Evolutionary conservation across 2,888 invertebrate species (phyloP).

Genomic region (Octonoba sinensis): DNA sequence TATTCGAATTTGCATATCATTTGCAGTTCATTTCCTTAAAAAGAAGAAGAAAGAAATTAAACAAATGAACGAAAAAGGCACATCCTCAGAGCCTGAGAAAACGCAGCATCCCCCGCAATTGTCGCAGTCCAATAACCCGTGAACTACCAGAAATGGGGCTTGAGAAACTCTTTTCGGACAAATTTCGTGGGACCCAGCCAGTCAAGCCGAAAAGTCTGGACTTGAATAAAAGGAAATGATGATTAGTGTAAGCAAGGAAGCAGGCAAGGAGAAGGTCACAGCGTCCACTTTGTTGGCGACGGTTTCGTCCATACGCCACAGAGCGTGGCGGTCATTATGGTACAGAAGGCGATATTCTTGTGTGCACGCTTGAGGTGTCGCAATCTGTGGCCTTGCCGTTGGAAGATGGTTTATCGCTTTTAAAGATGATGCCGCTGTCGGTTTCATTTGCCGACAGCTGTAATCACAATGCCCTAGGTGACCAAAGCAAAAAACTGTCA

Average conservation of each 20-base stretch:
- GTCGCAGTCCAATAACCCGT: conserved; percentile 29
- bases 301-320: conserved; percentile 26
- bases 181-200: conserved; percentile 53
- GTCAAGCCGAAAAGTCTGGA: conserved; percentile 42
- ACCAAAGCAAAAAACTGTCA: no score
- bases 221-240: conserved; percentile 50
- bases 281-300: conserved; percentile 39
- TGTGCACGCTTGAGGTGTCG: conserved; percentile 7
- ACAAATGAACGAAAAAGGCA: not conserved
- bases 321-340: conserved; percentile 59
- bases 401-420: not conserved
- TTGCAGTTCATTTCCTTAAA: no score
- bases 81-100: conserved; percentile 18
- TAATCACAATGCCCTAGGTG: no score
- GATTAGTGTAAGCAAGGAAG: conserved; percentile 36
- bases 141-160: conserved; percentile 11
- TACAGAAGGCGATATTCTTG: conserved; percentile 28
- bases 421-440: no score
- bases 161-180: conserved; percentile 38
- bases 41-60: no score
- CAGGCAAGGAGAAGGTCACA: conserved; percentile 47
- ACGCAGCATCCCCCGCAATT: not conserved
- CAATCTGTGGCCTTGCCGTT: conserved; percentile 12
- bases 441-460: no score
- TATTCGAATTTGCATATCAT: no score